phyloP scores from a whole-genome alignment of 2,113 vertebrate genomes.

The Muntiacus muntjak region DNA sequence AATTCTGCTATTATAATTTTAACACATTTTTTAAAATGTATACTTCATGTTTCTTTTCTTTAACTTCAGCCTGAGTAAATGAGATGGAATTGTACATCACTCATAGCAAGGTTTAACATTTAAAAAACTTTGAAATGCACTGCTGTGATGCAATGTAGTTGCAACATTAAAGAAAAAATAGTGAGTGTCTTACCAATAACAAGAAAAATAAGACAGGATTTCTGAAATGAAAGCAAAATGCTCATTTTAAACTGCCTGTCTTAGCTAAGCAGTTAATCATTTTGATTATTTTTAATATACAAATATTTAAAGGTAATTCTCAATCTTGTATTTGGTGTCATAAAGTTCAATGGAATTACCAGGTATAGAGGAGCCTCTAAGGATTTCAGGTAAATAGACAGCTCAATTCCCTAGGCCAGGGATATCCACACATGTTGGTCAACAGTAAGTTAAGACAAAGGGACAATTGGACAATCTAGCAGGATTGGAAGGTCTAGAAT shows the following conservation, averaged over 20 bases:
- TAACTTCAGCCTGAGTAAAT: conserved; percentile 72
- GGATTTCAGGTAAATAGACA: background rate
- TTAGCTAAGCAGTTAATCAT: background rate
- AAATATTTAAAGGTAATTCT: background rate
- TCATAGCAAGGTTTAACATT: conserved; percentile 62
- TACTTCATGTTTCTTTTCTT: conserved; percentile 74
- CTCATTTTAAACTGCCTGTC: conserved; percentile 20
- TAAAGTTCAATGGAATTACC: background rate
- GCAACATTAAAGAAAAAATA: conserved; percentile 59
- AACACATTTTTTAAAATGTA: conserved; percentile 20
- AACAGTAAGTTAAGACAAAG: background rate
- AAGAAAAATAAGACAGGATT: conserved; percentile 52
- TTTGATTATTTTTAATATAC: background rate
- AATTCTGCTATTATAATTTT: conserved; percentile 78
- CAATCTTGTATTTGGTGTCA: background rate
- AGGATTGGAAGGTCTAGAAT: background rate
- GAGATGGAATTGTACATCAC: conserved; percentile 49
- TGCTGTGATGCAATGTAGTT: conserved; percentile 66
- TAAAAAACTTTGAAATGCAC: conserved; percentile 68
- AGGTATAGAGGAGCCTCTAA: background rate
- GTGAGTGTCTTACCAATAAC: conserved; percentile 43
- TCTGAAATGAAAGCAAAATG: conserved; percentile 56
- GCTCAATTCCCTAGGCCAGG: background rate
- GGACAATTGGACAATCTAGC: background rate
- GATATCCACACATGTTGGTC: background rate